Evolutionary conservation across 1,140 invertebrate species (phyloP).

Genomic region (Ceratina australensis): DNA sequence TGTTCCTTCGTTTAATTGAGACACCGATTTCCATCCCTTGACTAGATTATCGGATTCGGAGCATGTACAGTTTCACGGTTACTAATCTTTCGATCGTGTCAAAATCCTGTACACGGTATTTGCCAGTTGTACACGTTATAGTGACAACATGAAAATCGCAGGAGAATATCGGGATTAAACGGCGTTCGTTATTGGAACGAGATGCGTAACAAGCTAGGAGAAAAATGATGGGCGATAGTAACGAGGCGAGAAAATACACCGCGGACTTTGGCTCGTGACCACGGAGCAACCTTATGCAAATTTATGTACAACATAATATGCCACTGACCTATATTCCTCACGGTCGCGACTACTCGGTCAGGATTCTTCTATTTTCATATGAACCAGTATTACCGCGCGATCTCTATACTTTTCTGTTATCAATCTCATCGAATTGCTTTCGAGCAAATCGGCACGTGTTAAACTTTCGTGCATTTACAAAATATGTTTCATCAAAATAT

Average conservation of each 20-base stretch:
- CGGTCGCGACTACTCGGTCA: conserved; percentile 35
- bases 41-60: too few species aligned
- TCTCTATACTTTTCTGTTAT: neutral
- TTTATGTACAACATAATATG: conserved; percentile 45
- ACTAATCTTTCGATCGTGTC: too few species aligned
- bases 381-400: conserved; percentile 11
- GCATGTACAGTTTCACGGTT: too few species aligned
- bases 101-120: too few species aligned
- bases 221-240: neutral
- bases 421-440: too few species aligned
- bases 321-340: conserved; percentile 71
- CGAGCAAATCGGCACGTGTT: too few species aligned
- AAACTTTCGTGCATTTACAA: too few species aligned
- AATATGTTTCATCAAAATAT: too few species aligned
- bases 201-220: neutral
- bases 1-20: too few species aligned
- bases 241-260: conserved; percentile 16
- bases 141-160: too few species aligned
- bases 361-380: conserved; percentile 32
- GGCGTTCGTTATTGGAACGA: neutral
- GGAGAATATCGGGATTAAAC: neutral
- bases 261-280: neutral
- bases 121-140: too few species aligned
- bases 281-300: conserved; percentile 55
- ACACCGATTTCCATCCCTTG: too few species aligned